Evolutionary conservation across 2,113 vertebrate genomes (phyloP).

Genomic region (Carollia perspicillata): DNA sequence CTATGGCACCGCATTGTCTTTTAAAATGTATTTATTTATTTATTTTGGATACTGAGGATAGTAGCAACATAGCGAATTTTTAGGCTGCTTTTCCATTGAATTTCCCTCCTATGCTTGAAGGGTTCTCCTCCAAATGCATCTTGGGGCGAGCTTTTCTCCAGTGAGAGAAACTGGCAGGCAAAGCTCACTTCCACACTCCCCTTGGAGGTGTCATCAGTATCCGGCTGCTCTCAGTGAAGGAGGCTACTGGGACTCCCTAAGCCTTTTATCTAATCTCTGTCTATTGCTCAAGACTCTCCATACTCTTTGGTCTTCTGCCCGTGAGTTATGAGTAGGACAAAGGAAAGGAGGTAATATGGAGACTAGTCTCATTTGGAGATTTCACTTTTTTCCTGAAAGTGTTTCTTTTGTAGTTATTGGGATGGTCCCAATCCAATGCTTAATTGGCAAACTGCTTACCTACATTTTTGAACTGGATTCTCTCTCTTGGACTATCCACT

Average conservation of each 20-base stretch:
- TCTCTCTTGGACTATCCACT: background rate
- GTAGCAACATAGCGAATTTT: background rate
- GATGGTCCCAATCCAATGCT: background rate
- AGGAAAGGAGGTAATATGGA: background rate
- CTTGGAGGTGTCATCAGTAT: background rate
- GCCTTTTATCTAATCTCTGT: slow-evolving; percentile 33
- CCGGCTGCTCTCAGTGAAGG: background rate
- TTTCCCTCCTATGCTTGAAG: background rate
- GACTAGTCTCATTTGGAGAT: background rate
- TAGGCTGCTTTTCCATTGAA: background rate
- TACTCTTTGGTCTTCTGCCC: background rate
- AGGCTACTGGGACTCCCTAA: background rate
- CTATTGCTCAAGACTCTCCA: background rate
- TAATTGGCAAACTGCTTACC: background rate
- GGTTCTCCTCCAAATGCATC: background rate
- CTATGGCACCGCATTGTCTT: background rate
- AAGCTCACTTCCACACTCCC: background rate
- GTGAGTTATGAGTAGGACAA: background rate
- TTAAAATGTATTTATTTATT: background rate
- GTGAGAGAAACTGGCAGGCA: background rate
- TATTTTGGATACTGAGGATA: background rate
- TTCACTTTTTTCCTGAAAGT: background rate
- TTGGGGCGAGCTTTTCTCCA: background rate
- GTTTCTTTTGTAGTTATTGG: background rate
- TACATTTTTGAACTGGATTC: background rate